These are phyloP conservation scores for Siderastrea siderea DNA, from an alignment of 92 coral and sea anemone genomes.

Conservation along the genomic window DNA sequence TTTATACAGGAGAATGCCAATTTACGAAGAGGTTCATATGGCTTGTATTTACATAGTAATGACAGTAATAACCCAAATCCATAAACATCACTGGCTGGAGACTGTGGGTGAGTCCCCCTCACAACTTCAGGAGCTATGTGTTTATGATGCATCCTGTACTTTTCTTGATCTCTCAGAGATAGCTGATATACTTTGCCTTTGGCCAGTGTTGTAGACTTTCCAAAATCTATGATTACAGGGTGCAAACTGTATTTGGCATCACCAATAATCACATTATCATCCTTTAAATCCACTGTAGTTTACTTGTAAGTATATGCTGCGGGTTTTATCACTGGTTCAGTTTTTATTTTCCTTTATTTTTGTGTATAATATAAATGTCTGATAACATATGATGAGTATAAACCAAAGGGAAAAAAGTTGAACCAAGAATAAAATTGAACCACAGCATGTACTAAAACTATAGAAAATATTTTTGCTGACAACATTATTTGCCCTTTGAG, in stretches of 20 bases:
- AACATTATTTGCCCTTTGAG: neutral
- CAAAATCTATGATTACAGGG: slow-evolving; percentile 70
- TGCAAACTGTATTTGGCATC: slow-evolving; percentile 3
- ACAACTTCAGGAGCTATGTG: slow-evolving; percentile 8
- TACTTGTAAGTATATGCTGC: neutral
- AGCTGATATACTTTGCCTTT: slow-evolving; percentile 49
- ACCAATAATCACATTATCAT: slow-evolving; percentile 59
- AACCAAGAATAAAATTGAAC: slow-evolving; percentile 2
- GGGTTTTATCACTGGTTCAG: neutral
- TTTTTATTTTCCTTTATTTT: no score
- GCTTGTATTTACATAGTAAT: slow-evolving; percentile 9
- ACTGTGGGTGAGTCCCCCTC: slow-evolving; percentile 65
- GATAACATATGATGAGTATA: neutral
- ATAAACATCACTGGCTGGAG: slow-evolving; percentile 73
- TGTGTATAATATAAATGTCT: neutral
- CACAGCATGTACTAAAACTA: neutral
- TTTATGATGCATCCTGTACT: slow-evolving; percentile 51
- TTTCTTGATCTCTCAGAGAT: slow-evolving; percentile 46
- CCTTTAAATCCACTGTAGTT: slow-evolving; percentile 53
- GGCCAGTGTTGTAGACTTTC: slow-evolving; percentile 32
- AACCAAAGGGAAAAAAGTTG: neutral
- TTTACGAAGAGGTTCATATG: slow-evolving; percentile 43
- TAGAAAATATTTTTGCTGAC: slow-evolving; percentile 10
- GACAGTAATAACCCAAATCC: slow-evolving; percentile 68
- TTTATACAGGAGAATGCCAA: slow-evolving; percentile 43